These are phyloP conservation scores for Pelosia muscerda DNA, from an alignment of 2,888 invertebrate genomes.

Conservation along the genomic window DNA sequence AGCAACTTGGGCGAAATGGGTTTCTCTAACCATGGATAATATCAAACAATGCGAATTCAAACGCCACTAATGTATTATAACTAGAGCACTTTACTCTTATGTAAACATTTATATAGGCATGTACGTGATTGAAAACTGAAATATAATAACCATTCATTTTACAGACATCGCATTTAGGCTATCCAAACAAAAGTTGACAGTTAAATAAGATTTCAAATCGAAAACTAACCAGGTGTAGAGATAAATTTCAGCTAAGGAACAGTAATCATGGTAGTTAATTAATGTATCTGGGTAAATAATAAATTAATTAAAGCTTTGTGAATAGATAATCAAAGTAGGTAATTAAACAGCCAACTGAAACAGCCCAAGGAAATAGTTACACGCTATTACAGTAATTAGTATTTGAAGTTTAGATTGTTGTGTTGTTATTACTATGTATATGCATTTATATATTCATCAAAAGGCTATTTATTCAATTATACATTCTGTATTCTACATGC, in stretches of 20 bases:
- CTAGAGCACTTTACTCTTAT: neutral
- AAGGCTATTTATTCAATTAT: neutral
- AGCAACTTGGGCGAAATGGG: too few species aligned
- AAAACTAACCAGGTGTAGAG: neutral
- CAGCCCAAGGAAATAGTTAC: slow-evolving; percentile 14
- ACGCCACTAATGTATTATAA: neutral
- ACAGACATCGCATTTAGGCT: neutral
- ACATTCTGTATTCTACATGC: too few species aligned
- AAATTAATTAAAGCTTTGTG: slow-evolving; percentile 31
- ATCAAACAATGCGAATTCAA: too few species aligned
- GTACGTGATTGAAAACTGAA: slow-evolving; percentile 4
- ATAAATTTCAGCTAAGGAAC: neutral
- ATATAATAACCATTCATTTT: neutral
- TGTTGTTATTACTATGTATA: neutral
- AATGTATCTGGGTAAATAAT: slow-evolving; percentile 25
- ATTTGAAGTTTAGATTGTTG: neutral
- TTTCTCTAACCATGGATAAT: too few species aligned
- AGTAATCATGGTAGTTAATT: slow-evolving; percentile 7
- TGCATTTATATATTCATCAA: neutral
- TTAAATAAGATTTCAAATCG: neutral
- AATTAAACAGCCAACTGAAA: slow-evolving; percentile 34
- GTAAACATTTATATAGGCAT: neutral
- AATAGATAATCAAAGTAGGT: slow-evolving; percentile 32
- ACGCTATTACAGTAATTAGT: slow-evolving; percentile 16
- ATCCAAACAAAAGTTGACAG: neutral